These are phyloP conservation scores for Excalfactoria chinensis DNA, from an alignment of 2,113 vertebrate genomes.

Conservation along the genomic window DNA sequence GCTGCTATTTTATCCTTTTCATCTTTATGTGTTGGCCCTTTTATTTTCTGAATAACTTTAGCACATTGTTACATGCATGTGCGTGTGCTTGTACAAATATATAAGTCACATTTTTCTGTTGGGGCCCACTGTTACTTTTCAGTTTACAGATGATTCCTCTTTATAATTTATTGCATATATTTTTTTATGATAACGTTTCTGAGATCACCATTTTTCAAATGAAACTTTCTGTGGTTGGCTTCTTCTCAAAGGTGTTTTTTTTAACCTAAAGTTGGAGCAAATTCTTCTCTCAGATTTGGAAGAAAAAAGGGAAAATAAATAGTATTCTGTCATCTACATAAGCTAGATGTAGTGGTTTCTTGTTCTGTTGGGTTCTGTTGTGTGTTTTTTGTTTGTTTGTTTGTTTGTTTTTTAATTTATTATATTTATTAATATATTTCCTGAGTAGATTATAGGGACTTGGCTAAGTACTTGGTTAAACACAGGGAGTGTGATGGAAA, in stretches of 20 bases:
- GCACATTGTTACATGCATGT: not conserved
- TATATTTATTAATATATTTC: not conserved
- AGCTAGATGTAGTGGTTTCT: not conserved
- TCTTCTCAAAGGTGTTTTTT: not conserved
- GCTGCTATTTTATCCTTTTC: not conserved
- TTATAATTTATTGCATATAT: not conserved
- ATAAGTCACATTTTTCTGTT: not conserved
- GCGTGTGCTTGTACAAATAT: not conserved
- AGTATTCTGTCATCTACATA: not conserved
- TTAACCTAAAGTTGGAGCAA: not conserved
- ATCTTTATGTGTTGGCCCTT: not conserved
- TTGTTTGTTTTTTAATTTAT: not conserved
- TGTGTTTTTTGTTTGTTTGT: too few species aligned
- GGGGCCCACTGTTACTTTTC: not conserved
- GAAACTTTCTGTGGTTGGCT: not conserved
- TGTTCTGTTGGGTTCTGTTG: not conserved
- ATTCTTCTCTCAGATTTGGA: not conserved
- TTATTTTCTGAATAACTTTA: constrained; percentile 1
- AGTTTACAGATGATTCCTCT: not conserved
- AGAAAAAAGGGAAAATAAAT: not conserved
- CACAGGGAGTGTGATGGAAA: not conserved
- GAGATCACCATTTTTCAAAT: not conserved
- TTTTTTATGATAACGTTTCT: not conserved
- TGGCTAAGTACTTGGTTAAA: not conserved
- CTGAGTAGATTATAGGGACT: not conserved